These are phyloP conservation scores for Numenius arquata DNA, from an alignment of 2,113 vertebrate genomes.

Conservation along the genomic window DNA sequence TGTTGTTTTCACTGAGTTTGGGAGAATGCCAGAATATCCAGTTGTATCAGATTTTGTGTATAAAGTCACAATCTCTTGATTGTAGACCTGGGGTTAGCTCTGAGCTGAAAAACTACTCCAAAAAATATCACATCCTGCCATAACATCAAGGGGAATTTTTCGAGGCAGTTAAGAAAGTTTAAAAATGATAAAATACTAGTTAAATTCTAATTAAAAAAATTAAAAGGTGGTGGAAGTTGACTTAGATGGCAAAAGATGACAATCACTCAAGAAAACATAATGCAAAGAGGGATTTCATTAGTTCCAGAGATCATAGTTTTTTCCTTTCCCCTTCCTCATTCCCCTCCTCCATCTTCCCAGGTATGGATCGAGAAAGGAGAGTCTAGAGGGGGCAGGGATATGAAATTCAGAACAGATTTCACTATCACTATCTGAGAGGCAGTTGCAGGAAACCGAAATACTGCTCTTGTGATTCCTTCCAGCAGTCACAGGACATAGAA, in stretches of 20 bases:
- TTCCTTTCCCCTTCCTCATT: neutral
- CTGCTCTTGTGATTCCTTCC: slow-evolving; percentile 27
- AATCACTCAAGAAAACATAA: neutral
- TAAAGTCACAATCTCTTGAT: neutral
- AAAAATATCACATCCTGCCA: neutral
- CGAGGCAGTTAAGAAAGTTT: neutral
- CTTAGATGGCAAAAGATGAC: neutral
- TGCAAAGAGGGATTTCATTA: neutral
- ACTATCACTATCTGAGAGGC: neutral
- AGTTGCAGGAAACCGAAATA: slow-evolving; percentile 40
- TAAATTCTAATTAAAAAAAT: neutral
- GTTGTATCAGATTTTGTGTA: neutral
- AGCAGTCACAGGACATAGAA: slow-evolving; percentile 21
- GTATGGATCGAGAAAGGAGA: neutral
- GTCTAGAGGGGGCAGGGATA: neutral
- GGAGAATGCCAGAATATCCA: neutral
- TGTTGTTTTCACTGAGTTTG: neutral
- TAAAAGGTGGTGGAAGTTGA: neutral
- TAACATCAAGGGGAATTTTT: neutral
- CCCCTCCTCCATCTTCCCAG: neutral
- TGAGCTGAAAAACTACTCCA: neutral
- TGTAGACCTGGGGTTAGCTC: neutral
- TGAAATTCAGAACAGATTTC: slow-evolving; percentile 24
- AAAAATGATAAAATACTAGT: neutral
- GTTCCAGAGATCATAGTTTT: neutral